A percentile compares a stretch with the other conserved stretches of the same genome.
Conservation (phyloP, 2,113 vertebrate genomes). For the Ia io region DNA sequence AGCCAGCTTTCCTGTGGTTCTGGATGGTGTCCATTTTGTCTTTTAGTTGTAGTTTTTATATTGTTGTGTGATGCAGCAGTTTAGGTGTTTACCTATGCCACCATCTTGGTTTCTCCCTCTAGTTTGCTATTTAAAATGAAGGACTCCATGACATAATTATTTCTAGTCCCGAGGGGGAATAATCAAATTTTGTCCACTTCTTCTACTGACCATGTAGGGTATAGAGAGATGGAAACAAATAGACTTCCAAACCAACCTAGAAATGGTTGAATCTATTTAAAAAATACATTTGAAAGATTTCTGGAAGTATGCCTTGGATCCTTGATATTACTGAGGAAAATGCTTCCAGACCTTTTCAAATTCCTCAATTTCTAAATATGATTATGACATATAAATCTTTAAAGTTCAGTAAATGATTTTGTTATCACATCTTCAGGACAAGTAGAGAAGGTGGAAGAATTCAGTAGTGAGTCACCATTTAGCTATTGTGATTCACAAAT, state of each 20-base stretch:
- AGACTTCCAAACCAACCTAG: background rate
- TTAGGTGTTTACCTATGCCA: too few relatives aligned
- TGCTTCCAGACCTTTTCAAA: background rate
- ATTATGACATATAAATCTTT: background rate
- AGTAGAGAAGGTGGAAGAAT: background rate
- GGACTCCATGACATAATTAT: background rate
- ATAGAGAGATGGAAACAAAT: background rate
- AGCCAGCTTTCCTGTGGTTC: too few relatives aligned
- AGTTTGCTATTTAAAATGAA: background rate
- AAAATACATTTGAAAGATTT: background rate
- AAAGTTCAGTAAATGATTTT: background rate
- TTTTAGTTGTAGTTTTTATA: too few relatives aligned
- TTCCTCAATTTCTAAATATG: background rate
- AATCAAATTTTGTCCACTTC: background rate
- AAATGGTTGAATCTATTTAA: background rate
- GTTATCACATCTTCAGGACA: background rate
- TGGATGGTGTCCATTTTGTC: too few relatives aligned
- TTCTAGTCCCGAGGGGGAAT: background rate
- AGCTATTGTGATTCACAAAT: background rate
- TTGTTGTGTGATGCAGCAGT: too few relatives aligned
- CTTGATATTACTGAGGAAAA: slow-evolving; percentile 3
- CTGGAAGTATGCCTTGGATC: background rate
- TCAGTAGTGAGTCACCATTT: background rate
- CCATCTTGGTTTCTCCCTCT: too few relatives aligned
- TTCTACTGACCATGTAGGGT: background rate